Evolutionary conservation across 2,888 invertebrate species (phyloP).

Genomic region (Drosophila villosipedis): DNA sequence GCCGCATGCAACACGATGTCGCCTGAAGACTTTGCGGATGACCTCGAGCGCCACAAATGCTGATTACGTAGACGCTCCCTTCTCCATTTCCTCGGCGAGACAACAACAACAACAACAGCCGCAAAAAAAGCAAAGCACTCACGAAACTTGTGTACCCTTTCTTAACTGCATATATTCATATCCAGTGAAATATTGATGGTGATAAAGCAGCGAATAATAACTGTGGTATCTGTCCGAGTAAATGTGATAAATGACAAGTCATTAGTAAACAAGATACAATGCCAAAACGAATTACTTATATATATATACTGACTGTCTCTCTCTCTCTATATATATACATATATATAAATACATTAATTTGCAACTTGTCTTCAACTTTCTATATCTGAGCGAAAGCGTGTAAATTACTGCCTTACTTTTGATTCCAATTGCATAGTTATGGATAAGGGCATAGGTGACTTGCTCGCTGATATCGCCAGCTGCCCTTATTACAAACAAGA

Average conservation of each 20-base stretch:
- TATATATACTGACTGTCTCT: neutral
- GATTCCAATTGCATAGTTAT: neutral
- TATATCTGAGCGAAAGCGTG: neutral
- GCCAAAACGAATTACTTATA: neutral
- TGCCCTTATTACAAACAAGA: slow-evolving; percentile 37
- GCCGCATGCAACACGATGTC: slow-evolving; percentile 74
- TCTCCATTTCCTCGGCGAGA: slow-evolving; percentile 50
- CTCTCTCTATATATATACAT: neutral
- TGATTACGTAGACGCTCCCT: slow-evolving; percentile 76
- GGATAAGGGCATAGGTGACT: slow-evolving; percentile 6
- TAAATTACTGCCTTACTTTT: neutral
- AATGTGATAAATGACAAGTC: slow-evolving; percentile 4
- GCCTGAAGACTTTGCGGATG: slow-evolving; percentile 76
- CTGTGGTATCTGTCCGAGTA: neutral
- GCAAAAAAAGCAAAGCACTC: slow-evolving; percentile 19
- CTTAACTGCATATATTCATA: neutral
- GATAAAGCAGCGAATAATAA: slow-evolving; percentile 5
- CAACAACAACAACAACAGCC: neutral
- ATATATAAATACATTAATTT: neutral
- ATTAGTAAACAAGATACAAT: neutral
- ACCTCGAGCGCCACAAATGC: slow-evolving; percentile 81
- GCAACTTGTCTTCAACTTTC: neutral
- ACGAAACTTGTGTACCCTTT: slow-evolving; percentile 38
- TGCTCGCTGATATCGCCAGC: slow-evolving; percentile 29
- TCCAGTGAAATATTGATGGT: neutral